These are phyloP conservation scores for Herpetotheres cachinnans DNA, from an alignment of 2,113 vertebrate genomes.

Conservation along the genomic window DNA sequence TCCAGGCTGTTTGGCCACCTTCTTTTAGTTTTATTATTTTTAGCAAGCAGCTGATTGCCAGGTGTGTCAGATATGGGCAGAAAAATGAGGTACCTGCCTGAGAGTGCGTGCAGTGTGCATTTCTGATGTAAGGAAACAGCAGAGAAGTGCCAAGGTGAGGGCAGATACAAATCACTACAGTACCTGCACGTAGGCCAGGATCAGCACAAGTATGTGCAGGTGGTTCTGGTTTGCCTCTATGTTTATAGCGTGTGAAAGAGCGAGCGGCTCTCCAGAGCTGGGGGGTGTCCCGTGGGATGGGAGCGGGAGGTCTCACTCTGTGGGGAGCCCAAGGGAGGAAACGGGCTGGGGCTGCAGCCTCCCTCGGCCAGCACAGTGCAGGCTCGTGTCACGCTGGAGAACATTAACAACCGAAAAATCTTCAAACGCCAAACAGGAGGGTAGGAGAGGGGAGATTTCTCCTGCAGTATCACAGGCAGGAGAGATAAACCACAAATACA, in stretches of 20 bases:
- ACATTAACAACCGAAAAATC: background rate
- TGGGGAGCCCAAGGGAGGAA: background rate
- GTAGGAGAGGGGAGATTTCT: background rate
- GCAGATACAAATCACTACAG: background rate
- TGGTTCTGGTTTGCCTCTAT: no score
- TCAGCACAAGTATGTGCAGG: accelerated
- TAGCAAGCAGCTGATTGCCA: background rate
- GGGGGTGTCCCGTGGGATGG: background rate
- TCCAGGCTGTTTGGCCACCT: background rate
- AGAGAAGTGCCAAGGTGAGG: background rate
- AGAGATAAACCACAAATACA: background rate
- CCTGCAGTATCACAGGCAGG: background rate
- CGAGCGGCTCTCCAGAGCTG: accelerated
- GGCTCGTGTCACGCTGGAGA: background rate
- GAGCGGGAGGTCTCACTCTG: accelerated
- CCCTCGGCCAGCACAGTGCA: background rate
- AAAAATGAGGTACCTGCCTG: background rate
- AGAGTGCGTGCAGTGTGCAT: accelerated
- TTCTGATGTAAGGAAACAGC: accelerated
- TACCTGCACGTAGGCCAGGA: accelerated
- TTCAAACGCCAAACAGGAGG: background rate
- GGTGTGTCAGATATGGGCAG: background rate
- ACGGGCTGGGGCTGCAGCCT: accelerated
- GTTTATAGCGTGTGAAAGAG: accelerated
- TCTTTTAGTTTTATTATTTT: background rate